These are phyloP conservation scores for Corythaixoides concolor DNA, from an alignment of 2,113 vertebrate genomes.

Conservation along the genomic window DNA sequence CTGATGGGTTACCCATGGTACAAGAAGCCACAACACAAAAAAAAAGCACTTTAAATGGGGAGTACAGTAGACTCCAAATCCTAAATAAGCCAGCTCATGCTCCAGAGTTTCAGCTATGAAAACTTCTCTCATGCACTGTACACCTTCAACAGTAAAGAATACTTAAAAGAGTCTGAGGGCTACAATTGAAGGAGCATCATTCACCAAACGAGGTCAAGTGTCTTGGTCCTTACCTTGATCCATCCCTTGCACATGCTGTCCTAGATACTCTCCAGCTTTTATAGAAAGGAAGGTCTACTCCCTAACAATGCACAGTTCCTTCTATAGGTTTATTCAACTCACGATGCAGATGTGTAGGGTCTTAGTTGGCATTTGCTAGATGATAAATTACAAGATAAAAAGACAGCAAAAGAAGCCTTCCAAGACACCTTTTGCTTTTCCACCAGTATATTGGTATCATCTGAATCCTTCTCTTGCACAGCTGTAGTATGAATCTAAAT, in stretches of 20 bases:
- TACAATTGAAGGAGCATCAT: background rate
- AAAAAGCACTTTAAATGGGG: background rate
- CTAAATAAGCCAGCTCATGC: background rate
- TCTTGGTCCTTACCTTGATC: background rate
- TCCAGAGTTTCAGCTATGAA: background rate
- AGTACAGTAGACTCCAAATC: background rate
- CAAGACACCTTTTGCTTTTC: background rate
- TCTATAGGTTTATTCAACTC: background rate
- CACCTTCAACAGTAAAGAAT: background rate
- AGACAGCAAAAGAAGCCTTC: background rate
- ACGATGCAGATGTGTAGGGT: background rate
- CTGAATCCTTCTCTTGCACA: background rate
- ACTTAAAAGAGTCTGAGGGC: background rate
- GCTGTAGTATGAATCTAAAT: background rate
- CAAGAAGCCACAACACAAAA: background rate
- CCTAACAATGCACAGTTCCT: background rate
- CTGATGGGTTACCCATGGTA: background rate
- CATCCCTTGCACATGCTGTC: accelerated
- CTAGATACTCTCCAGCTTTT: background rate
- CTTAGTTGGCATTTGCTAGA: background rate
- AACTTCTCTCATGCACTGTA: background rate
- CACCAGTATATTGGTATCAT: background rate
- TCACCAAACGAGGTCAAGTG: background rate
- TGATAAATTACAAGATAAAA: background rate
- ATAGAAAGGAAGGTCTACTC: background rate